Conservation (phyloP, 2,113 vertebrate species). For the Neodon shergylaensis region DNA sequence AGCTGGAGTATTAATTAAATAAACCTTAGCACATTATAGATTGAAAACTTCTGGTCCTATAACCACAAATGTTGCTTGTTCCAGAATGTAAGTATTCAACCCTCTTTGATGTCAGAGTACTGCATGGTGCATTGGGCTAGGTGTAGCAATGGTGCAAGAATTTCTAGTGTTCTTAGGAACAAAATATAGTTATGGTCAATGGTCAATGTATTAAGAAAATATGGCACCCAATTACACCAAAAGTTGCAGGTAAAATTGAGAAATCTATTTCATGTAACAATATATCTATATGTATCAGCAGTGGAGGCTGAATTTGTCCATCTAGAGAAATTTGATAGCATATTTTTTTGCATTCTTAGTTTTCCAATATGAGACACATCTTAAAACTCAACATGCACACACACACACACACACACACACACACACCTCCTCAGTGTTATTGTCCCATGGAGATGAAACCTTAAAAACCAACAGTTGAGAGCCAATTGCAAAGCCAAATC, state of each 20-base stretch:
- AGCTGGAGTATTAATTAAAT: background rate
- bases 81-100: background rate
- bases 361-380: constrained; percentile 1
- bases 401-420: background rate
- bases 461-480: background rate
- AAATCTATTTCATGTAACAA: constrained; percentile 13
- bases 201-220: background rate
- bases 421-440: background rate
- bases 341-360: constrained; percentile 35
- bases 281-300: background rate
- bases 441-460: background rate
- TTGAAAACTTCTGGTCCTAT: background rate
- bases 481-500: constrained; percentile 53
- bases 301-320: constrained; percentile 10
- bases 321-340: constrained; percentile 35
- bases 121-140: background rate
- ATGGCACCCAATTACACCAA: background rate
- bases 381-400: constrained; percentile 36
- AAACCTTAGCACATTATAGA: background rate
- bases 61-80: background rate
- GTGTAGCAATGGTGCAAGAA: background rate
- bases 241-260: background rate
- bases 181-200: background rate
- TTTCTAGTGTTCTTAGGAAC: background rate
- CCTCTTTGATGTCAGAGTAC: background rate